Evolutionary conservation across 2,113 vertebrate species (phyloP), one percentile per base, ranked within the genome.

Genomic region (Tachycineta bicolor): DNA sequence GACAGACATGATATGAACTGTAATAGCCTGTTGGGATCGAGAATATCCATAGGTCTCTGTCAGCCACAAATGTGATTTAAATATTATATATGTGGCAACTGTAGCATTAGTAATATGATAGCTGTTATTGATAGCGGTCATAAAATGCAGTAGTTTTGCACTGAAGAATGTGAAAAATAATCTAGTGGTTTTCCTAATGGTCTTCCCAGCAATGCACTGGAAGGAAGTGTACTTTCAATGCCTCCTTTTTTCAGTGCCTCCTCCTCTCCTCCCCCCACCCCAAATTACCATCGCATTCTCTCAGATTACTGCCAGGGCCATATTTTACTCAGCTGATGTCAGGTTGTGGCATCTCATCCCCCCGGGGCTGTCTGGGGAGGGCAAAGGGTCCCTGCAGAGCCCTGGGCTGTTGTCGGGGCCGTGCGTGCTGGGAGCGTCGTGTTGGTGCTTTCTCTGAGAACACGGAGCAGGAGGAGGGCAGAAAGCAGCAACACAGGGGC

Each of bases 21-120:
- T 97, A 96, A 98, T 98, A 93, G 97, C 96, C 97, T 97, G 95
- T 96, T 97, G 98, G 97, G 97, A 97, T 96, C 16, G 65, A 97
- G 94, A 97, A 96, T 95, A 94, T 94, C 97, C 89, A 93, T 97
- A 91, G 85, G 85, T 98, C 98, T 97, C 97, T 97, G 97, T 97
- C 97, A 97, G 88, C 96, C 79, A 1, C 96, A 97, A 94, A 74
- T 73, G 96, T 94, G 97, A 97, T 96, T 98, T 97, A 97, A 98
- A 96, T 97, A 94, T 98, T 97, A 96, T 95, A 92, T 87, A 95
- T 97, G 96, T 97, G 96, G 96, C 92, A 94, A 71, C 92, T 59
- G 97, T 59, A 63, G 97, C 95, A 62, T 77, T 62, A 43, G 81
- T 90, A 94, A 91, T 89, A 73, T 73, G 92, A 95, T 83, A 84